phyloP scores from a whole-genome alignment of 92 coral and sea anemone species.

The Zoanthus gigantus region DNA sequence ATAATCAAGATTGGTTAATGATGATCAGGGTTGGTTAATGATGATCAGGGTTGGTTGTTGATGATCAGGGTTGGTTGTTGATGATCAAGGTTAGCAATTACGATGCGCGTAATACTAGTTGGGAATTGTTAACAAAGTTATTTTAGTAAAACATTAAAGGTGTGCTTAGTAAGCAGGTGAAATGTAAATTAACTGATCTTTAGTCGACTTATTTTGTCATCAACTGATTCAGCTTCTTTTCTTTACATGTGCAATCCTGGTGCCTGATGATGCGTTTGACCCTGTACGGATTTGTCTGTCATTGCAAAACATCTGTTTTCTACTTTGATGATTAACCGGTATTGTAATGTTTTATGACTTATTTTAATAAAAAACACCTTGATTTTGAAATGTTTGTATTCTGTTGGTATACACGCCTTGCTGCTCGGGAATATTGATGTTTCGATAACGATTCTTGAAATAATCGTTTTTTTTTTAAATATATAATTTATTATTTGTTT shows the following conservation, averaged over 20 bases:
- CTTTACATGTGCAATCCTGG: slow-evolving; percentile 30
- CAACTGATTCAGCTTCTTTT: slow-evolving; percentile 27
- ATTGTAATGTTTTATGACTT: background rate
- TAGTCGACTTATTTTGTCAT: background rate
- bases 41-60: too few relatives aligned
- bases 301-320: background rate
- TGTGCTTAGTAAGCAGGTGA: too few relatives aligned
- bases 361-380: background rate
- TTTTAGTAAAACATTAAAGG: too few relatives aligned
- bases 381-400: background rate
- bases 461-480: background rate
- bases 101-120: too few relatives aligned
- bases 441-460: background rate
- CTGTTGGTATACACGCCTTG: background rate
- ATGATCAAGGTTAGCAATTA: too few relatives aligned
- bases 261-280: slow-evolving; percentile 9
- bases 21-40: too few relatives aligned
- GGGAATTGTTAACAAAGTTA: too few relatives aligned
- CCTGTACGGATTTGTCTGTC: background rate
- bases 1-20: too few relatives aligned
- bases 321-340: slow-evolving; percentile 11
- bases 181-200: background rate
- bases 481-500: background rate
- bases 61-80: too few relatives aligned
- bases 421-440: background rate